These are phyloP conservation scores for Protodeltote pygarga DNA, from an alignment of 2,888 invertebrate genomes.

Conservation along the genomic window DNA sequence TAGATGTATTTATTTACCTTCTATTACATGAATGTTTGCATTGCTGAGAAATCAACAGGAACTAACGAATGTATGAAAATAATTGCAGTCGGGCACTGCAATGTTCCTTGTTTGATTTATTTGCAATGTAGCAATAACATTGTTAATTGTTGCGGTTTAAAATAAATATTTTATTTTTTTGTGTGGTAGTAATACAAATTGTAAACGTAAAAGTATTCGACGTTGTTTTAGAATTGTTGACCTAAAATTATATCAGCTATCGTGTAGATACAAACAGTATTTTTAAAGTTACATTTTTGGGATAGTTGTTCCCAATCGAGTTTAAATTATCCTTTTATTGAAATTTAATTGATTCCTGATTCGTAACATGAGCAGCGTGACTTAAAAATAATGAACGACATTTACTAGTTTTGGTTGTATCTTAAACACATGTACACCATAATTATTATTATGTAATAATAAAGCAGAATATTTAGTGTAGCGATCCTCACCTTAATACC, in stretches of 20 bases:
- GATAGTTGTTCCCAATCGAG: constrained; percentile 33
- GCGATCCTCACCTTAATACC: constrained; percentile 86
- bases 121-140: constrained; percentile 54
- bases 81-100: constrained; percentile 10
- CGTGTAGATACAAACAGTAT: constrained; percentile 49
- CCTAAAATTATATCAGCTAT: constrained; percentile 53
- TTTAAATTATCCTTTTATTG: constrained; percentile 21
- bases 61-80: constrained; percentile 14
- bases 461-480: constrained; percentile 67
- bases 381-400: constrained; percentile 39
- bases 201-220: constrained; percentile 60
- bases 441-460: constrained; percentile 37
- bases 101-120: constrained; percentile 49
- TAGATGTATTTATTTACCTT: constrained; percentile 71
- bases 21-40: constrained; percentile 51
- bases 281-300: constrained; percentile 47
- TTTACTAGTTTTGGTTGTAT: constrained; percentile 28
- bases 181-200: constrained; percentile 63
- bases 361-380: constrained; percentile 43
- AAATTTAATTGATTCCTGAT: constrained; percentile 36
- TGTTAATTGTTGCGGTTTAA: constrained; percentile 72
- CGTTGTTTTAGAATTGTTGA: constrained; percentile 60
- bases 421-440: constrained; percentile 34
- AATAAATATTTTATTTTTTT: constrained; percentile 66
- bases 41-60: constrained; percentile 50